phyloP scores from a whole-genome alignment of 2,888 invertebrate genomes.

The Eupsilia transversa region DNA sequence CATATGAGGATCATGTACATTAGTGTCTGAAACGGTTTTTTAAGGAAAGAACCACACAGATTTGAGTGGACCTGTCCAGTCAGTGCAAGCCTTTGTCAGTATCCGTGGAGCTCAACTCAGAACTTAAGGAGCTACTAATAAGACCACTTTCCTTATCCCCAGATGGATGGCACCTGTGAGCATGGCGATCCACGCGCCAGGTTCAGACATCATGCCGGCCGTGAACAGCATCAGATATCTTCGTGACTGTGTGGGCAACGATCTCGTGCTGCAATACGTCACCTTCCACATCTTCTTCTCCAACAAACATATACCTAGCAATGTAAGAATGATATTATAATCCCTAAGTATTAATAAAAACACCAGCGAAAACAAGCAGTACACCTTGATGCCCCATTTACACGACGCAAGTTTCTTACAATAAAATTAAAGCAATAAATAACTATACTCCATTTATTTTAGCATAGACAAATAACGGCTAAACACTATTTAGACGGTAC shows the following conservation, averaged over 20 bases:
- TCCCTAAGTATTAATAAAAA: too few species aligned
- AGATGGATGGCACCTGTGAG: constrained; percentile 97
- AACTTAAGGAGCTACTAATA: too few species aligned
- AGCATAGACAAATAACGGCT: neutral
- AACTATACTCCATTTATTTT: too few species aligned
- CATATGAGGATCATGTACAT: too few species aligned
- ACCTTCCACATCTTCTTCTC: constrained; percentile 98
- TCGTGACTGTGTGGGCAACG: constrained; percentile 93
- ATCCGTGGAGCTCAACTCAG: too few species aligned
- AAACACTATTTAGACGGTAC: neutral
- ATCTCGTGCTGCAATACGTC: constrained; percentile 94
- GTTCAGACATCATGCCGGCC: constrained; percentile 94
- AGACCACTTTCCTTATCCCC: constrained; percentile 47
- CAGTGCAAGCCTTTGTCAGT: too few species aligned
- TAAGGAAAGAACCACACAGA: too few species aligned
- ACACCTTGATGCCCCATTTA: too few species aligned
- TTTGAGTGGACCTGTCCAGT: too few species aligned
- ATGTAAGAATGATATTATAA: constrained; percentile 71
- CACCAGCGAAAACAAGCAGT: neutral
- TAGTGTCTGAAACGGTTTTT: too few species aligned
- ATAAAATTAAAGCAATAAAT: neutral
- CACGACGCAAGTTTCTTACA: neutral
- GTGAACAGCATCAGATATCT: constrained; percentile 95
- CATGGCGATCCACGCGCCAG: constrained; percentile 96
- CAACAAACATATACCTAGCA: constrained; percentile 94